These are phyloP conservation scores for Sciaenops ocellatus DNA, from an alignment of 2,797 vertebrate genomes.

Conservation along the genomic window DNA sequence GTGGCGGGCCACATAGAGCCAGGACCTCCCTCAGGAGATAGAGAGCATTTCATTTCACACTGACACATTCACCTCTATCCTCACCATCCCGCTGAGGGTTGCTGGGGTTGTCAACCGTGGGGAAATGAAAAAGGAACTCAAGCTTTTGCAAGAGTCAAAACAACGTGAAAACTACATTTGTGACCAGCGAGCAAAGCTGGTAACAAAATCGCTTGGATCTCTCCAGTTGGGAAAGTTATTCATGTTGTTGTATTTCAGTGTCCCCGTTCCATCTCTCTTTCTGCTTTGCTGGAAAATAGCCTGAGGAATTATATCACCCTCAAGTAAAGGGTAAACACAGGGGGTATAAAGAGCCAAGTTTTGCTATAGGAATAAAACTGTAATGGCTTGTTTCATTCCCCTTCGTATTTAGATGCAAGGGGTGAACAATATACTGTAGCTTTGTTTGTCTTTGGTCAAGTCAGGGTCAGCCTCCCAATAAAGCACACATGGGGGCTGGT, in stretches of 20 bases:
- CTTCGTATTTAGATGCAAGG: conserved; percentile 61
- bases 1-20: conserved; percentile 67
- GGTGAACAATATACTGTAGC: conserved; percentile 55
- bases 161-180: conserved; percentile 78
- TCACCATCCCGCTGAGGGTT: conserved; percentile 73
- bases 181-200: conserved; percentile 72
- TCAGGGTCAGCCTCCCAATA: conserved; percentile 74
- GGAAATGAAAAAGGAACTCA: conserved; percentile 76
- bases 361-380: conserved; percentile 60
- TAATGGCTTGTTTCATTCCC: conserved; percentile 57
- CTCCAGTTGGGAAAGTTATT: conserved; percentile 66
- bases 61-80: conserved; percentile 83
- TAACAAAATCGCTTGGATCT: conserved; percentile 65
- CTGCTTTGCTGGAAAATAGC: conserved; percentile 54
- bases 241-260: conserved; percentile 59
- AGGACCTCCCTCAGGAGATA: conserved; percentile 75
- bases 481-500: conserved; percentile 58
- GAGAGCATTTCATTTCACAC: conserved; percentile 83
- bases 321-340: conserved; percentile 64
- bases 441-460: conserved; percentile 74
- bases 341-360: conserved; percentile 47
- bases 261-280: conserved; percentile 31
- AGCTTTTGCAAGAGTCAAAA: conserved; percentile 72
- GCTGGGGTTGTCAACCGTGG: conserved; percentile 75
- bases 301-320: conserved; percentile 53